Evolutionary conservation across 2,113 vertebrate species (phyloP).

Genomic region (Mus pahari): DNA sequence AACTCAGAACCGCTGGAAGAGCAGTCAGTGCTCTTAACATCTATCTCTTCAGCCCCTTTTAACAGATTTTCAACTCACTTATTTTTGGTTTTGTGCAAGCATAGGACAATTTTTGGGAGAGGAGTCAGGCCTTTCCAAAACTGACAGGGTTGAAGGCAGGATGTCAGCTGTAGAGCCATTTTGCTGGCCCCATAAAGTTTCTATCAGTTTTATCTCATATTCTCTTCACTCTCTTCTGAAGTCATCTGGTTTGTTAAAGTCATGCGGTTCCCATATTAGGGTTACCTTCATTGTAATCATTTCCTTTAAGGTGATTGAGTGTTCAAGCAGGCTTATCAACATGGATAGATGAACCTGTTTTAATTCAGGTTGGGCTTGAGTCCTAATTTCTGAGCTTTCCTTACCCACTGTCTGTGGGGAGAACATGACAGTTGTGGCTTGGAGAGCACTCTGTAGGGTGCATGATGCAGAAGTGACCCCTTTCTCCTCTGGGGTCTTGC

Average conservation of each 20-base stretch:
- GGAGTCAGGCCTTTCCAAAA: not conserved
- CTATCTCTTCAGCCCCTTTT: too few species aligned
- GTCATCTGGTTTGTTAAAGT: not conserved
- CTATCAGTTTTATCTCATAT: not conserved
- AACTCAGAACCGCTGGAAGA: too few species aligned
- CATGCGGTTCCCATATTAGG: too few species aligned
- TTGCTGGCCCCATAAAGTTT: not conserved
- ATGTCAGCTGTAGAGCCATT: not conserved
- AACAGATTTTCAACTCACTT: not conserved
- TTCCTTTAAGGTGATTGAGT: not conserved
- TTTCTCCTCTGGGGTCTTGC: not conserved
- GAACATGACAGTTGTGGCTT: not conserved
- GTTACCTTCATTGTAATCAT: not conserved
- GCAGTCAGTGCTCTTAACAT: too few species aligned
- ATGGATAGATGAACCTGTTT: not conserved
- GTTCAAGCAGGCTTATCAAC: not conserved
- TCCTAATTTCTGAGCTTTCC: not conserved
- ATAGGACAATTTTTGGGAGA: not conserved
- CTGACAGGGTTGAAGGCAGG: not conserved
- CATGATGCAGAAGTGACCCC: not conserved
- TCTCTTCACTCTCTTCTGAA: too few species aligned
- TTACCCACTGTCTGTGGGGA: not conserved
- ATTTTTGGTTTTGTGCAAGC: not conserved
- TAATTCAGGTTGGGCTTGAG: not conserved
- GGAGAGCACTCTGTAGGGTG: not conserved